These are phyloP conservation scores for Boleophthalmus pectinirostris DNA, from an alignment of 2,113 vertebrate genomes.

Conservation along the genomic window DNA sequence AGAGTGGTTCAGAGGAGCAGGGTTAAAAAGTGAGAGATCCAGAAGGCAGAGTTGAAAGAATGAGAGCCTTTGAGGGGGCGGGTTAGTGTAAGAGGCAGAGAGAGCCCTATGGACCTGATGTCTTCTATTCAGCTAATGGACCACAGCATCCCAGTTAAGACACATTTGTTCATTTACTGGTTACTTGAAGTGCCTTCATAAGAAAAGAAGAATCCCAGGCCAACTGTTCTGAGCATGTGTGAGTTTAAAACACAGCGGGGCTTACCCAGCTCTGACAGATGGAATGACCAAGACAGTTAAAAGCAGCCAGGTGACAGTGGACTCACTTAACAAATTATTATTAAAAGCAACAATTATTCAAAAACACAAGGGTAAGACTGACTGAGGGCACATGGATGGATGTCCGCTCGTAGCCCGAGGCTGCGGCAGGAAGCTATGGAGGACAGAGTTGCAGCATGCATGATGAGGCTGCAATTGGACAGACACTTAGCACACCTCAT, in stretches of 20 bases:
- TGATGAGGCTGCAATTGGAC: constrained; percentile 34
- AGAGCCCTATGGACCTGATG: background rate
- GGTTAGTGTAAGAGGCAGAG: background rate
- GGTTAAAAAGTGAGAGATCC: background rate
- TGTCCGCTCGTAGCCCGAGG: constrained; percentile 35
- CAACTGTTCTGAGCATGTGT: background rate
- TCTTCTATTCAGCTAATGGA: background rate
- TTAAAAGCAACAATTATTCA: background rate
- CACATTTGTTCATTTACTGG: background rate
- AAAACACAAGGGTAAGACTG: constrained; percentile 6
- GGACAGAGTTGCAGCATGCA: constrained; percentile 47
- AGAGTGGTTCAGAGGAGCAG: background rate
- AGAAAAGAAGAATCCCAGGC: background rate
- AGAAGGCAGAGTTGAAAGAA: background rate
- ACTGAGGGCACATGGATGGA: constrained; percentile 28
- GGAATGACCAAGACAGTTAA: constrained; percentile 61
- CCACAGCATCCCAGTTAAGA: background rate
- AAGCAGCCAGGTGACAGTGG: constrained; percentile 47
- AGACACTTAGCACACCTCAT: constrained; percentile 17
- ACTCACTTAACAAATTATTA: background rate
- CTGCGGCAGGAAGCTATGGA: constrained; percentile 41
- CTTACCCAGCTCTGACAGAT: constrained; percentile 54
- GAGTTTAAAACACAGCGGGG: constrained; percentile 24
- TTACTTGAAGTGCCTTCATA: background rate
- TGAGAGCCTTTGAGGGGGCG: background rate